Base-by-base conservation (phyloP, 23 tunicate genomes). In the Diplosoma virens region DNA sequence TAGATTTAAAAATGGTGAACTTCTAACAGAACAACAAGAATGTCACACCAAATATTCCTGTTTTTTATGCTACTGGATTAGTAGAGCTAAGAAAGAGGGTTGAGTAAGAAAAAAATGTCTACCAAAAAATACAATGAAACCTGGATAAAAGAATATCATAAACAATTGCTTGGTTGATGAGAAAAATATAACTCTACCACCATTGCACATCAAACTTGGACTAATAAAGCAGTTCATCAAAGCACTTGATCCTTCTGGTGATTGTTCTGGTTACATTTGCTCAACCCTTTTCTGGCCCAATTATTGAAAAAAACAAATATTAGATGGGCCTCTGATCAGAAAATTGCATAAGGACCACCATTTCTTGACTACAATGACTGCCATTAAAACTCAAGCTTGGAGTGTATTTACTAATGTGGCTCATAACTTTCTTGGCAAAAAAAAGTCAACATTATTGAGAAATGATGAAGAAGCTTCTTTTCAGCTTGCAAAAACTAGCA, bases 151-250 rank as follows among this genome's bases (percentile, higher is more conserved):
- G 71, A 65, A 65, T 65, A 65, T 65, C 35, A 65, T 31, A 65
- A 65, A 65, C 71, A 65, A 65, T 65, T 20, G 36, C 24, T 36
- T n/a, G n/a, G n/a, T n/a, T n/a, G n/a, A n/a, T n/a, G n/a, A n/a
- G n/a, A n/a, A n/a, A n/a, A n/a, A 11, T 18, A 31, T 65, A 6
- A 36, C n/a, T 65, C 36, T 65, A 7, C 17, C 71, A 25, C 71
- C 6, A 65, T 20, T 58, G 65, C 65, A 58, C 65, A 58, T 58
- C 65, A 58, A 58, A 58, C 65, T 58, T 58, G 65, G 65, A 58
- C 65, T 58, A 58, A 58, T 58, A n/a, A n/a, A n/a, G n/a, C n/a
- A n/a, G n/a, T n/a, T 11, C 20, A 6, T 14, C 65, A 58, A 14
- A 58, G 65, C 65, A 58, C 65, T 58, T n/a, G 21, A 58, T 58